Evolutionary conservation across 2,797 vertebrate species (phyloP), one percentile per base, ranked within the genome.

Genomic region (Leptoclinus maculatus): DNA sequence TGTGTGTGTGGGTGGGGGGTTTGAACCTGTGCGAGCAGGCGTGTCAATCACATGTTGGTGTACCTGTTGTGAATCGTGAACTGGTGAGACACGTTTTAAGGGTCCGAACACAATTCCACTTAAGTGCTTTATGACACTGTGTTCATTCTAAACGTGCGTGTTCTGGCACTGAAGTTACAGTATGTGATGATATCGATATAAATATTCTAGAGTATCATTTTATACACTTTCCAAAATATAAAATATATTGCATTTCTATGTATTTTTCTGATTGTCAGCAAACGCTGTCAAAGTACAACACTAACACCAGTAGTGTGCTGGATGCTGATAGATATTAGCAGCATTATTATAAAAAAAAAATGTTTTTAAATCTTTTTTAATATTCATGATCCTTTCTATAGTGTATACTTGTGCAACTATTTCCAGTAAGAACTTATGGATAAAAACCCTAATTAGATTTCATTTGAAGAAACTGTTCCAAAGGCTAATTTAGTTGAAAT

Each of bases 401-500:
- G 27, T 29, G 6, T 2, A 32, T 29, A 13, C 10, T 65, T 8
- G 3, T 16, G 23, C n/a, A 63, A 39, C 21, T 17, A 29, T 68
- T 88, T 80, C 82, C 71, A 12, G 76, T 64, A 77, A 79, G 56
- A 56, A 53, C 41, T 56, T 66, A 49, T 79, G 47, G 65, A 64
- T 58, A 65, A 65, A 80, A 80, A 11, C 0, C 66, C 32, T 58
- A 80, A 87, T 71, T 10, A 19, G 36, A 83, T 88, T 69, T 62
- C 8, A 72, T 67, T 80, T 5, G 27, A 71, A 72, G 38, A 71
- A 68, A 68, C 51, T 54, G 39, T 71, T 78, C 32, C 71, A 54
- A 78, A 74, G 64, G 76, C 77, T 80, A 80, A 87, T 87, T 85
- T 71, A 66, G 58, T 76, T 82, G 51, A 85, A 87, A 84, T 86